phyloP scores from a whole-genome alignment of 2,113 vertebrate species.

The Semnornis frantzii region DNA sequence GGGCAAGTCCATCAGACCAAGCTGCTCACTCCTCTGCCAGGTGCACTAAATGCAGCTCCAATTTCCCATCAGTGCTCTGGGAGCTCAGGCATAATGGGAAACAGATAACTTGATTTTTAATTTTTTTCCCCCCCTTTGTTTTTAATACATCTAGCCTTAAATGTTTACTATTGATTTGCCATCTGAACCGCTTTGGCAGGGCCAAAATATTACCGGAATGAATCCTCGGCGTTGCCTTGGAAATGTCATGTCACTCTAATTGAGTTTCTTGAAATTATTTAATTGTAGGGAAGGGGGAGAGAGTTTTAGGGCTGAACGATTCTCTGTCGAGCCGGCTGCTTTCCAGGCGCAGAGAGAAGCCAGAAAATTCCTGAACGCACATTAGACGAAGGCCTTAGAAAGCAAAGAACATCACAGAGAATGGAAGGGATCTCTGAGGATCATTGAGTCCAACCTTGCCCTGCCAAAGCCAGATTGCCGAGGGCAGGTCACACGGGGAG shows the following conservation, averaged over 20 bases:
- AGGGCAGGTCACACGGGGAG: too few species aligned
- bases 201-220: slow-evolving; percentile 26
- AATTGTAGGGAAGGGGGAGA: neutral
- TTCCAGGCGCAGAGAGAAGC: neutral
- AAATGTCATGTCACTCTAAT: slow-evolving; percentile 39
- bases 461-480: too few species aligned
- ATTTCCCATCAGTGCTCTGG: slow-evolving; percentile 14
- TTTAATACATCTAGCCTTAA: neutral
- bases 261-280: slow-evolving; percentile 38
- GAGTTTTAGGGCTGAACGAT: neutral
- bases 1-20: neutral
- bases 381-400: neutral
- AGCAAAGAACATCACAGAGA: neutral
- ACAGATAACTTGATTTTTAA: neutral
- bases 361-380: slow-evolving; percentile 18
- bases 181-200: neutral
- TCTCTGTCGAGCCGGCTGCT: neutral
- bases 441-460: neutral
- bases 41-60: neutral
- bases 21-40: neutral
- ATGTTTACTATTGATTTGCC: slow-evolving; percentile 22
- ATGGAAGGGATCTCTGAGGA: neutral
- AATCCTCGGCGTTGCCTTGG: neutral
- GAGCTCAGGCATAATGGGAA: neutral
- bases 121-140: neutral